These are phyloP conservation scores for Nyctereutes procyonoides DNA, from an alignment of 2,113 vertebrate genomes.

Conservation along the genomic window DNA sequence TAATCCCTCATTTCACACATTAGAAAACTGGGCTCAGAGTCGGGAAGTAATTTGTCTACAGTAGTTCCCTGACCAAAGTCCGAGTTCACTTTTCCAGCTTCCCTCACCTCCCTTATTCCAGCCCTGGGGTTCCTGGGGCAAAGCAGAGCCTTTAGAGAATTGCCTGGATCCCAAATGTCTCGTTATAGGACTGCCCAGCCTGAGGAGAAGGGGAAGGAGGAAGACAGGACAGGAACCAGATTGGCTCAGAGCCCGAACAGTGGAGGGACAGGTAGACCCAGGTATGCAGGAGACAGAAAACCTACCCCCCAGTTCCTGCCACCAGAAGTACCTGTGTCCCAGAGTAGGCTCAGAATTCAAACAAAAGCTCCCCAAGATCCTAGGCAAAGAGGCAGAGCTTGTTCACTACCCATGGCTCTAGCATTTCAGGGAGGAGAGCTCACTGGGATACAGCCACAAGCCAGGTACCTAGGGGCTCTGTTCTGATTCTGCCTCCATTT, in stretches of 20 bases:
- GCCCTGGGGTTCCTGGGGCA: not conserved
- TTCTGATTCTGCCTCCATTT: not conserved
- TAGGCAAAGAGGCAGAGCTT: not conserved
- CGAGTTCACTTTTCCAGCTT: not conserved
- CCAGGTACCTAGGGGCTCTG: not conserved
- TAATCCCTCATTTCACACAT: not conserved
- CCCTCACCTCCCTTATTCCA: too few relatives aligned
- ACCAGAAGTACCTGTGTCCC: not conserved
- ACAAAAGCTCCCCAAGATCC: not conserved
- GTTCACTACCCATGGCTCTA: fast-evolving
- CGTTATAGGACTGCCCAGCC: not conserved
- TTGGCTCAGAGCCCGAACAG: not conserved
- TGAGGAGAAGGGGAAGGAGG: not conserved
- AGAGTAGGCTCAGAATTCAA: not conserved
- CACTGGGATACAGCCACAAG: not conserved
- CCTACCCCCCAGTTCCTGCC: not conserved
- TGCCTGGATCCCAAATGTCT: not conserved
- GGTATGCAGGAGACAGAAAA: not conserved
- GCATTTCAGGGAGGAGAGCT: not conserved
- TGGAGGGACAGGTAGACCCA: not conserved
- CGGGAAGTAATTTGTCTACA: not conserved
- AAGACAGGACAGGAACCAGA: not conserved
- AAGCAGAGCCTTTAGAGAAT: not conserved
- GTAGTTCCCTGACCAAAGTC: not conserved
- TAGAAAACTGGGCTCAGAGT: not conserved